These are phyloP conservation scores for Danio jaintianensis DNA, from an alignment of 2,797 vertebrate species.

Conservation along the genomic window DNA sequence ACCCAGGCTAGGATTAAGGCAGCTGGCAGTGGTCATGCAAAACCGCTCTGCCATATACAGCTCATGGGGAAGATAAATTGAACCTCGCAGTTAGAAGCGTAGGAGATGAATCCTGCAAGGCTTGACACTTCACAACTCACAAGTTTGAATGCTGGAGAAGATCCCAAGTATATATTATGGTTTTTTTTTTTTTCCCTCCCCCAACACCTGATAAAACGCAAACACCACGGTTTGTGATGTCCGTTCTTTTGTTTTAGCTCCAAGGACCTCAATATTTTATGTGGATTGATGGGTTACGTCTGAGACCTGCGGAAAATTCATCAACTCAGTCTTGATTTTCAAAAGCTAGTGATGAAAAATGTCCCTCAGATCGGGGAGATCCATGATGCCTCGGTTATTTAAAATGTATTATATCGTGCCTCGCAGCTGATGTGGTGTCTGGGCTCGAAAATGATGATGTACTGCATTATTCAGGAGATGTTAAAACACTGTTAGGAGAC, in stretches of 20 bases:
- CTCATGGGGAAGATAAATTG: slow-evolving; percentile 55
- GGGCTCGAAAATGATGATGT: neutral
- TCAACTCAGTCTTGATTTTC: slow-evolving; percentile 29
- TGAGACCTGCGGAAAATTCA: slow-evolving; percentile 8
- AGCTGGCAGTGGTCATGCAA: slow-evolving; percentile 53
- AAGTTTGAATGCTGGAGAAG: slow-evolving; percentile 36
- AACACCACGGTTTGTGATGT: slow-evolving; percentile 2
- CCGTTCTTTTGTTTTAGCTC: slow-evolving; percentile 26
- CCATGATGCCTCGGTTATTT: neutral
- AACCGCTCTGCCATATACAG: slow-evolving; percentile 49
- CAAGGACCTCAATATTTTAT: slow-evolving; percentile 24
- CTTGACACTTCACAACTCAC: slow-evolving; percentile 38
- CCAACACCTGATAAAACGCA: neutral
- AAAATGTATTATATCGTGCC: slow-evolving; percentile 7
- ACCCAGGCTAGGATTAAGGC: slow-evolving; percentile 57
- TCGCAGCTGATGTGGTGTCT: slow-evolving; percentile 22
- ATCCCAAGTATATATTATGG: slow-evolving; percentile 20
- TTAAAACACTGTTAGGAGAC: slow-evolving; percentile 24
- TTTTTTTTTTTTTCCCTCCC: neutral
- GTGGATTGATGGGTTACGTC: slow-evolving; percentile 24
- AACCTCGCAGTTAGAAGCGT: slow-evolving; percentile 32
- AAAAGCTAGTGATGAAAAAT: slow-evolving; percentile 27
- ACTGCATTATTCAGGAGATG: slow-evolving; percentile 13
- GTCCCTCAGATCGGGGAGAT: neutral
- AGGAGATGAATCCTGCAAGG: slow-evolving; percentile 50